phyloP scores from a whole-genome alignment of 2,888 invertebrate species.

The Drosophila subquinaria region DNA sequence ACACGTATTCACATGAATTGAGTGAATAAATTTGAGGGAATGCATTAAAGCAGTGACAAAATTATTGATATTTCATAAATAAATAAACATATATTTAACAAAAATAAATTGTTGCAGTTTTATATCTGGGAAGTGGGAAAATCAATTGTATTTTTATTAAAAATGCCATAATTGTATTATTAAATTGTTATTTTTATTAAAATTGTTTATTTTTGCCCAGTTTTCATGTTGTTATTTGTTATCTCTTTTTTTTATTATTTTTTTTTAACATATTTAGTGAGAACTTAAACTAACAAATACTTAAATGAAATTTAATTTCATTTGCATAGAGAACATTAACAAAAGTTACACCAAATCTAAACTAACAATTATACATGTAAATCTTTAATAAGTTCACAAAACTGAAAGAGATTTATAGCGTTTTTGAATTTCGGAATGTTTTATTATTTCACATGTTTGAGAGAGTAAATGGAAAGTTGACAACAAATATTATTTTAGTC shows the following conservation, averaged over 20 bases:
- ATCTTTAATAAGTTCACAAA: conserved; percentile 10
- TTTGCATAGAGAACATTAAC: conserved; percentile 19
- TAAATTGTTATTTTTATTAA: conserved; percentile 71
- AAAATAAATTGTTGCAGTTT: conserved; percentile 12
- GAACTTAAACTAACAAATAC: conserved; percentile 30
- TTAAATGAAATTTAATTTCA: conserved; percentile 8
- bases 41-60: conserved; percentile 42
- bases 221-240: conserved; percentile 33
- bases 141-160: not conserved
- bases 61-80: conserved; percentile 73
- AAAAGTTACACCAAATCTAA: conserved; percentile 45
- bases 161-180: conserved; percentile 41
- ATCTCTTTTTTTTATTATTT: conserved; percentile 21
- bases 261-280: conserved; percentile 10
- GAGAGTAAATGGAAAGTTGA: conserved; percentile 40
- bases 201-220: conserved; percentile 48
- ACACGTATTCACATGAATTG: conserved; percentile 22
- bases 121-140: not conserved
- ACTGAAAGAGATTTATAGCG: conserved; percentile 19
- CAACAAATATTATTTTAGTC: conserved; percentile 34
- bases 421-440: conserved; percentile 1
- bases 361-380: conserved; percentile 35
- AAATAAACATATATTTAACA: conserved; percentile 68
- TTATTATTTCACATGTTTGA: conserved; percentile 8
- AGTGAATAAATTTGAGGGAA: conserved; percentile 25